Evolutionary conservation across 1,140 invertebrate species (phyloP), one percentile per base, ranked within the genome.

Genomic region (Zaprionus capensis): DNA sequence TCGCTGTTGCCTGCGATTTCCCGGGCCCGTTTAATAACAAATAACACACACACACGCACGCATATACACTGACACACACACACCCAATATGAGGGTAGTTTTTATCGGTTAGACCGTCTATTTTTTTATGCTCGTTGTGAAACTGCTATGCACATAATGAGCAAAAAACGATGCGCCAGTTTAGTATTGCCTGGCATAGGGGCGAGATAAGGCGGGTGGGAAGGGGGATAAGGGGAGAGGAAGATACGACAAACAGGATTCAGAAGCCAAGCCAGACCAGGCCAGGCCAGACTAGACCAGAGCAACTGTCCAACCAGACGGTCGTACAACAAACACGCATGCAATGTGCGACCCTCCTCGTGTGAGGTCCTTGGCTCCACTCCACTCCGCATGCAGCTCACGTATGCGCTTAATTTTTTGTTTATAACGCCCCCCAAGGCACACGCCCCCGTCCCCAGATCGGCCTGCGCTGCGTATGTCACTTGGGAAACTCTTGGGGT

Each of bases 371-470:
- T 70, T 36, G 46, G 9, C 31, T 34, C 31, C 9, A 11, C 46
- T n/a, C 15, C 6, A 26, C 41, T 63, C 22, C 44, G 66, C 66
- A 90, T 84, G 81, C 85, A 81, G 49, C 81, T 74, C 84, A 88
- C 84, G 84, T 88, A 79, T 84, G 76, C 72, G 85, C 69, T 90
- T 90, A 90, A 88, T 90, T 88, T 88, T 87, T 88, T 88, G 85
- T 90, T 88, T 85, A 80, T 84, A 71, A 69, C 84, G 46, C 83
- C 59, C 59, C 38, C 72, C 64, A 64, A 38, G 55, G 46, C 73
- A 68, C 65, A 34, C 20, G 34, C 53, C 66, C 67, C n/a, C 41
- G 7, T 14, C 31, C 34, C 34, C 51, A 31, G 15, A 66, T 64
- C 68, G 36, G 65, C 9, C 12, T 7, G 34, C 46, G n/a, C 38